These are phyloP conservation scores for Archilochus colubris DNA, from an alignment of 2,113 vertebrate genomes.

Conservation along the genomic window DNA sequence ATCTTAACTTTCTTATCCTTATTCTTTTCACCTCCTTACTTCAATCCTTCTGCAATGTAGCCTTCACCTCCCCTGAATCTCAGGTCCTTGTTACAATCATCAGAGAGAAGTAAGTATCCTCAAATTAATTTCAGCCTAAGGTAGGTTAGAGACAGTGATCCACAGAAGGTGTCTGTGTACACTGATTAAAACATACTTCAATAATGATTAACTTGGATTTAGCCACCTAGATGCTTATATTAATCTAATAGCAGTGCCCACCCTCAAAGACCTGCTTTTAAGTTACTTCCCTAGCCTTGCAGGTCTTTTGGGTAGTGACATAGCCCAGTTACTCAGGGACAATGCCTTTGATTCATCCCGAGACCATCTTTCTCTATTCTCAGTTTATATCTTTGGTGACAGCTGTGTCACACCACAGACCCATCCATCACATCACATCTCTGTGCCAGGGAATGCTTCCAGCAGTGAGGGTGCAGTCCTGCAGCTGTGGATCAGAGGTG, in stretches of 20 bases:
- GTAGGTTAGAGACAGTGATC: not conserved
- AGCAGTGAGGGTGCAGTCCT: fast-evolving
- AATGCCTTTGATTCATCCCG: not conserved
- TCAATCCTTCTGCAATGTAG: not conserved
- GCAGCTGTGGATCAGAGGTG: not conserved
- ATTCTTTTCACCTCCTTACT: not conserved
- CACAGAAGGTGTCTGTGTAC: not conserved
- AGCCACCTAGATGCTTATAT: not conserved
- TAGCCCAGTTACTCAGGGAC: not conserved
- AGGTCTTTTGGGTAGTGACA: not conserved
- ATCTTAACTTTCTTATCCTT: not conserved
- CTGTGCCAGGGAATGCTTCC: not conserved
- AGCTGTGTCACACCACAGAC: fast-evolving
- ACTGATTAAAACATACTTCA: not conserved
- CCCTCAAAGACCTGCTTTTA: not conserved
- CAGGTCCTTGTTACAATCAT: not conserved
- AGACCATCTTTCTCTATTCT: not conserved
- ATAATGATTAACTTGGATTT: not conserved
- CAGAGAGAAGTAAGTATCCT: not conserved
- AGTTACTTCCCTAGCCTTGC: not conserved
- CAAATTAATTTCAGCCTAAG: not conserved
- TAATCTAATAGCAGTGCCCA: not conserved
- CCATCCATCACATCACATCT: fast-evolving
- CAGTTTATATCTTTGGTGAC: not conserved
- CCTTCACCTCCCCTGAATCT: not conserved